A percentile compares a stretch with the other conserved stretches of the same genome.
These are phyloP conservation scores for Smithornis capensis DNA, from an alignment of 2,113 vertebrate species.

Conservation along the genomic window DNA sequence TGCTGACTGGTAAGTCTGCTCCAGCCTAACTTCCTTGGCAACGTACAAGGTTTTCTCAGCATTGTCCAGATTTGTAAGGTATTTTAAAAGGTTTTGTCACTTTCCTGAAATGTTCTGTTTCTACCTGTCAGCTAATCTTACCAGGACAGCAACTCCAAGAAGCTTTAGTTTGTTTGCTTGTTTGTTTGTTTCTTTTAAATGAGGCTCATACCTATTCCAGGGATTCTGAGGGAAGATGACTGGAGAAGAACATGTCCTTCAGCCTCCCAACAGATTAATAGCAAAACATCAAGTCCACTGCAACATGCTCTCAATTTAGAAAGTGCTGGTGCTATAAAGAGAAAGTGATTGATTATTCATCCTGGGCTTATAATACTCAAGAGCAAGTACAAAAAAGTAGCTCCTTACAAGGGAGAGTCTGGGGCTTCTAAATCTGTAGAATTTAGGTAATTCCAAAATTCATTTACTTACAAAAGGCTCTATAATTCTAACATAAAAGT, in stretches of 20 bases:
- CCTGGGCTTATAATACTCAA: not conserved
- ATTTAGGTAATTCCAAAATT: not conserved
- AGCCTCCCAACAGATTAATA: conserved; percentile 45
- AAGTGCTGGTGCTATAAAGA: conserved; percentile 58
- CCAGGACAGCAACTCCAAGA: not conserved
- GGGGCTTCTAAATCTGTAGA: not conserved
- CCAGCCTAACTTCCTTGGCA: not conserved
- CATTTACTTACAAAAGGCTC: not conserved
- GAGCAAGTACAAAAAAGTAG: conserved; percentile 23
- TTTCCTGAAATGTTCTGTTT: not conserved
- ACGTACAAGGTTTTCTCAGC: not conserved
- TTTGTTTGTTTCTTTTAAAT: not conserved
- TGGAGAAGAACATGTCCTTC: conserved; percentile 31
- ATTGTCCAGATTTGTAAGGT: not conserved
- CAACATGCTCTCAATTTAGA: conserved; percentile 50
- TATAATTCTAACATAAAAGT: not conserved
- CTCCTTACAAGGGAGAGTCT: conserved; percentile 1
- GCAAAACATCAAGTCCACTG: conserved; percentile 42
- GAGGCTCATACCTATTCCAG: conserved; percentile 14
- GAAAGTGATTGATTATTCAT: conserved; percentile 56
- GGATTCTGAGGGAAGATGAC: conserved; percentile 28
- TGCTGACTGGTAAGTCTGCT: conserved; percentile 1
- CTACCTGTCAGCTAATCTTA: conserved; percentile 11
- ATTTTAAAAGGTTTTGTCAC: not conserved
- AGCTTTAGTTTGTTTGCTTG: not conserved